A percentile compares a stretch with the other conserved stretches of the same genome.
Conservation (phyloP, 2,113 vertebrate genomes). For the Tetraodon nigroviridis region DNA sequence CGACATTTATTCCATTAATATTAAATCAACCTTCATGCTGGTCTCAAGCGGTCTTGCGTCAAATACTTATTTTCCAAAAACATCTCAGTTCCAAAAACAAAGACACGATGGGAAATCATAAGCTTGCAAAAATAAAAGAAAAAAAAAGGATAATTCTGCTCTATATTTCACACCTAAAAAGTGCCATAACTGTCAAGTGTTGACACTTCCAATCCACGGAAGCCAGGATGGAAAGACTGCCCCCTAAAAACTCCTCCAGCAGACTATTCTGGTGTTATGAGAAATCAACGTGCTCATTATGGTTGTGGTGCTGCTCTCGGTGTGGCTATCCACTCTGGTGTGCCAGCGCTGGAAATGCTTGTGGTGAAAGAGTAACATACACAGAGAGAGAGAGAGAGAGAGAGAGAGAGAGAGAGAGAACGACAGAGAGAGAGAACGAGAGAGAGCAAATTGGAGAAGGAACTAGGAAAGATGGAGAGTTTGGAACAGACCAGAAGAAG, state of each 20-base stretch:
- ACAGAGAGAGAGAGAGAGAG: constrained; percentile 22
- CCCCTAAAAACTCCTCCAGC: constrained; percentile 43
- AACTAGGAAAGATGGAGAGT: constrained; percentile 1
- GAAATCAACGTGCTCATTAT: constrained; percentile 67
- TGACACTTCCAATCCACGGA: constrained; percentile 34
- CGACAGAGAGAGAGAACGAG: too few species aligned
- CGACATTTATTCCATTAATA: too few species aligned
- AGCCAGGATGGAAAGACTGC: constrained; percentile 24
- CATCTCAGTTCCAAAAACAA: background rate
- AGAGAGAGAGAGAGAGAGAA: constrained; percentile 12
- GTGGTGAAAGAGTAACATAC: constrained; percentile 53
- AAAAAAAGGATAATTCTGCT: constrained; percentile 9
- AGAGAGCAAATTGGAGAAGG: constrained; percentile 1
- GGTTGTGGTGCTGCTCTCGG: constrained; percentile 61
- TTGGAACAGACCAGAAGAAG: constrained; percentile 17
- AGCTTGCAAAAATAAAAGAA: constrained; percentile 15
- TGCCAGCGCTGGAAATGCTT: constrained; percentile 64
- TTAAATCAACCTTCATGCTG: too few species aligned
- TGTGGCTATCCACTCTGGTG: constrained; percentile 57
- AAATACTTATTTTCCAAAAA: constrained; percentile 5
- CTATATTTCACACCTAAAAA: constrained; percentile 47
- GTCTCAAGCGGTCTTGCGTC: background rate
- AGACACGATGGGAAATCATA: constrained; percentile 2
- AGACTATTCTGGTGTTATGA: constrained; percentile 70
- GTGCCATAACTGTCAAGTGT: constrained; percentile 28